phyloP scores from a whole-genome alignment of 2,888 invertebrate genomes.

The Galeopsomyia nigrocyanea region DNA sequence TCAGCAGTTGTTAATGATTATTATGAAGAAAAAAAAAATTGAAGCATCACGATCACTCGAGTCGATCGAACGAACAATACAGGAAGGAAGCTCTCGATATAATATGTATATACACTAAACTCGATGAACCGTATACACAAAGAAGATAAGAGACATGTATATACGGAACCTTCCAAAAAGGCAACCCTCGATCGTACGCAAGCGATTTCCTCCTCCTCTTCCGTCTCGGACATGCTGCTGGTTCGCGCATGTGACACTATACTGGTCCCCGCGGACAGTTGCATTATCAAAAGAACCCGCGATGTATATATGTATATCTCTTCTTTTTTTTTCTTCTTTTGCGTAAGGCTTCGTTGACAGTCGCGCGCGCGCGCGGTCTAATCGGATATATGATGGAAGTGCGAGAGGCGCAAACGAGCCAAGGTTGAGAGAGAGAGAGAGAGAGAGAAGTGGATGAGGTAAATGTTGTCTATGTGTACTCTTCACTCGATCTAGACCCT shows the following conservation, averaged over 20 bases:
- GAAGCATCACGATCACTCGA: no score
- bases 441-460: neutral
- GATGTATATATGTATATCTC: neutral
- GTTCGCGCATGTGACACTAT: neutral
- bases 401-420: neutral
- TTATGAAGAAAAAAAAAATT: no score
- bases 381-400: neutral
- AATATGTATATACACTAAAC: no score
- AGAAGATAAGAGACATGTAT: no score
- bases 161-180: slow-evolving; percentile 60
- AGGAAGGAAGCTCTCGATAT: no score
- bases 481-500: no score
- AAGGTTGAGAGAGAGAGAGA: slow-evolving; percentile 4
- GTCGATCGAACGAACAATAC: no score
- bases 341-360: neutral
- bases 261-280: no score
- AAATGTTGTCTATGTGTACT: no score
- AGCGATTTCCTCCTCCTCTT: slow-evolving; percentile 6
- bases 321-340: neutral
- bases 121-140: neutral
- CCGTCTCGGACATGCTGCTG: slow-evolving; percentile 34
- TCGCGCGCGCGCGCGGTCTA: neutral
- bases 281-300: no score
- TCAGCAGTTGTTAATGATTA: no score
- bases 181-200: slow-evolving; percentile 61